Evolutionary conservation across 2,888 invertebrate genomes (phyloP).

Genomic region (Drosophila seclusa): DNA sequence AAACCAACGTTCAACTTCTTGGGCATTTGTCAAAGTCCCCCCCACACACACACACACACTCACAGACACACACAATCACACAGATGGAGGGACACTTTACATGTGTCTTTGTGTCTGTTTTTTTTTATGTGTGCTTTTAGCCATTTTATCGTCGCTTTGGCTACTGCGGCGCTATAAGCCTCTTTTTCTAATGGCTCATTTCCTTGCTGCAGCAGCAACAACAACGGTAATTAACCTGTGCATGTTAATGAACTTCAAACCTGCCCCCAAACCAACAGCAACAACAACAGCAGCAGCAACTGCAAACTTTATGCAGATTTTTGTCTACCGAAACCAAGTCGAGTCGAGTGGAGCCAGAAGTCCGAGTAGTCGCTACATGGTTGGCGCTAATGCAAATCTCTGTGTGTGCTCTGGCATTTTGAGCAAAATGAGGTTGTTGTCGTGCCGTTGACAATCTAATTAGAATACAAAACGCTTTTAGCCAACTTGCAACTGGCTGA

Average conservation of each 20-base stretch:
- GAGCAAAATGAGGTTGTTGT: constrained; percentile 83
- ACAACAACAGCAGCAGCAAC: constrained; percentile 8
- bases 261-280: constrained; percentile 52
- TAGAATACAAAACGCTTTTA: constrained; percentile 83
- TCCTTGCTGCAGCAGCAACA: constrained; percentile 67
- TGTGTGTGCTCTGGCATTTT: constrained; percentile 65
- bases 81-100: constrained; percentile 65
- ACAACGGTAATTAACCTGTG: constrained; percentile 84
- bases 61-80: constrained; percentile 17
- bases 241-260: constrained; percentile 82
- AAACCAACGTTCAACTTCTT: constrained; percentile 54
- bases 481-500: constrained; percentile 34
- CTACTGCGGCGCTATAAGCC: constrained; percentile 74
- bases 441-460: constrained; percentile 84
- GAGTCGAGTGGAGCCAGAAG: constrained; percentile 23
- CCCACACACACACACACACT: constrained; percentile 31
- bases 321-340: constrained; percentile 56
- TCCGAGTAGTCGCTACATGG: constrained; percentile 30
- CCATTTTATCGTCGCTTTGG: constrained; percentile 75
- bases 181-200: constrained; percentile 81
- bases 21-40: constrained; percentile 76
- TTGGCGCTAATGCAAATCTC: constrained; percentile 82
- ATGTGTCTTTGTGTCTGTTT: constrained; percentile 70
- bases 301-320: constrained; percentile 71
- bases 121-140: constrained; percentile 78